A percentile compares a stretch with the other conserved stretches of the same genome.
These are phyloP conservation scores for Microcebus griseorufus DNA, from an alignment of 2,113 vertebrate genomes.

Conservation along the genomic window DNA sequence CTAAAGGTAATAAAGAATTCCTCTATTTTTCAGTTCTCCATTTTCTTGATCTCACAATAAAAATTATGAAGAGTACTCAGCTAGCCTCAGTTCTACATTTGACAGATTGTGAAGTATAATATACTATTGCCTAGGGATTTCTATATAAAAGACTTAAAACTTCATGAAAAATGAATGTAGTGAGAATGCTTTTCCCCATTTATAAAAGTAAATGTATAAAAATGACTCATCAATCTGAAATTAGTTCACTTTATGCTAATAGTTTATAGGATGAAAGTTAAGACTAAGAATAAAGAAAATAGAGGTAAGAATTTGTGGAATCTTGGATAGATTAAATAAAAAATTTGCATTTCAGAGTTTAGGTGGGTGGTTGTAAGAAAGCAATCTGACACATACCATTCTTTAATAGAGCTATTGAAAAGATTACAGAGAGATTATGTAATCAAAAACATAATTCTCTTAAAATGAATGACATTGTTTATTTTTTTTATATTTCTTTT, in stretches of 20 bases:
- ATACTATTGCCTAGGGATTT: neutral
- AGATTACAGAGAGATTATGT: neutral
- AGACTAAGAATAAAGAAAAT: neutral
- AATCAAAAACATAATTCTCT: conserved; percentile 21
- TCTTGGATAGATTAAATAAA: neutral
- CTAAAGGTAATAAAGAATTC: neutral
- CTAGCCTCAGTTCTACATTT: neutral
- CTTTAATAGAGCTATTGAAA: neutral
- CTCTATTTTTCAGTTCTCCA: neutral
- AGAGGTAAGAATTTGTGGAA: neutral
- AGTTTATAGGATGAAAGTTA: neutral
- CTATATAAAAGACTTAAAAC: neutral
- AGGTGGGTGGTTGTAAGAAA: neutral
- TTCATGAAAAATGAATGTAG: neutral
- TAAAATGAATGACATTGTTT: neutral
- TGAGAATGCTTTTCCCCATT: conserved; percentile 6
- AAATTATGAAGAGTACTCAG: neutral
- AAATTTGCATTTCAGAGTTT: conserved; percentile 12
- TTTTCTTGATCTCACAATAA: neutral
- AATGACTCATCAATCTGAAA: neutral
- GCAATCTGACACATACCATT: conserved; percentile 19
- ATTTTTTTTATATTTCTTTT: too few species aligned
- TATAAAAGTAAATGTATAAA: conserved; percentile 40
- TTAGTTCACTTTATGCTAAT: conserved; percentile 21
- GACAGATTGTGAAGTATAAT: neutral